Conservation (phyloP, 2,113 vertebrate species). For the Bombycilla garrulus region DNA sequence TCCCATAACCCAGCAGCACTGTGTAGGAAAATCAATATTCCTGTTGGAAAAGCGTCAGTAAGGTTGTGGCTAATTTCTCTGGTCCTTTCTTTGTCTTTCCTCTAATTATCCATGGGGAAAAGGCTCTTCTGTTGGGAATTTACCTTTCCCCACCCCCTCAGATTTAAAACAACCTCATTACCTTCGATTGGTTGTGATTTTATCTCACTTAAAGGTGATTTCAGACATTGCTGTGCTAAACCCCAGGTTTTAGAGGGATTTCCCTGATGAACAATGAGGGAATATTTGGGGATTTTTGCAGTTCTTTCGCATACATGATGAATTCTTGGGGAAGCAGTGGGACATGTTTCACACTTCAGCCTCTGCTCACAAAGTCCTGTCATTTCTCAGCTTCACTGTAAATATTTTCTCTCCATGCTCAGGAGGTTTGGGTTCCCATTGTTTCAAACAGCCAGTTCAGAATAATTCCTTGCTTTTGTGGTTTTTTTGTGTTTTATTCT, state of each 20-base stretch:
- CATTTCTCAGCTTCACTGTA: background rate
- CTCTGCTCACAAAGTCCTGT: background rate
- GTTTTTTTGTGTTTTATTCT: background rate
- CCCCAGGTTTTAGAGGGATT: background rate
- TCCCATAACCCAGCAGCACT: background rate
- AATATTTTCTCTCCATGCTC: background rate
- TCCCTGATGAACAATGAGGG: background rate
- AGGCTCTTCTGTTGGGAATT: background rate
- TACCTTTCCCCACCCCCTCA: background rate
- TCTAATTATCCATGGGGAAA: background rate
- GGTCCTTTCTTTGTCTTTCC: background rate
- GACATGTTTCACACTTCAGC: background rate
- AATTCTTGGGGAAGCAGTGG: background rate
- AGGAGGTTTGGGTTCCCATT: background rate
- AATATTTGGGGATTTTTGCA: background rate
- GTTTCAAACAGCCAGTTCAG: background rate
- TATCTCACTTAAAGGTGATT: background rate
- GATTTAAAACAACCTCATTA: background rate
- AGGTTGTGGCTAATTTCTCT: background rate
- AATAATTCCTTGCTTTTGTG: background rate
- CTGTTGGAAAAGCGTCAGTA: background rate
- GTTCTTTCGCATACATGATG: background rate
- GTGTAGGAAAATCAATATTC: background rate
- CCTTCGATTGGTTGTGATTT: accelerated
- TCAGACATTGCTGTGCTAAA: background rate